phyloP scores from a whole-genome alignment of 92 coral and sea anemone species.

The Zoanthus sociatus region DNA sequence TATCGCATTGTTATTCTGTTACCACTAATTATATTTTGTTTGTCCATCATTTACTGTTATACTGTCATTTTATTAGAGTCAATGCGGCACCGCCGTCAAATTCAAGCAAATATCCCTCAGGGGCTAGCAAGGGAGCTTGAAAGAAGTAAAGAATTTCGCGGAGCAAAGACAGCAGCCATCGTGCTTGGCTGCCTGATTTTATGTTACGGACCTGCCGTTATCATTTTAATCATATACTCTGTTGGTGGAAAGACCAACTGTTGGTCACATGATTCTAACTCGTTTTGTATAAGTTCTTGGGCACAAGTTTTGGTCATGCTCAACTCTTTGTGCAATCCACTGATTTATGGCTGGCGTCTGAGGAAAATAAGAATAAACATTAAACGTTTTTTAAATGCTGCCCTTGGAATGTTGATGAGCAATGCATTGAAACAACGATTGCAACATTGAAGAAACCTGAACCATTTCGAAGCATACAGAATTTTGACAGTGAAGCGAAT shows the following conservation, averaged over 20 bases:
- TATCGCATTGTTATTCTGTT: neutral
- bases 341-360: neutral
- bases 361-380: neutral
- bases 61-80: slow-evolving; percentile 8
- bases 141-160: slow-evolving; percentile 16
- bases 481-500: neutral
- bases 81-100: slow-evolving; percentile 19
- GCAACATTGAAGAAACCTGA: neutral
- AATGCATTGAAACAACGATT: neutral
- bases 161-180: neutral
- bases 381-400: slow-evolving; percentile 22
- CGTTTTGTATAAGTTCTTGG: neutral
- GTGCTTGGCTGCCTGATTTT: neutral
- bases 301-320: slow-evolving; percentile 2
- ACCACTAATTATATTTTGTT: neutral
- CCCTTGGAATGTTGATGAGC: neutral
- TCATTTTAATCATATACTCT: neutral
- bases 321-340: slow-evolving; percentile 1
- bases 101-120: neutral
- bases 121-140: neutral
- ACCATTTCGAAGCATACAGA: neutral
- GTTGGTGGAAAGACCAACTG: neutral
- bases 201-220: neutral
- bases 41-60: neutral
- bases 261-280: neutral